Base-by-base conservation (phyloP, 2,113 vertebrate species). In the Dipodomys merriami region DNA sequence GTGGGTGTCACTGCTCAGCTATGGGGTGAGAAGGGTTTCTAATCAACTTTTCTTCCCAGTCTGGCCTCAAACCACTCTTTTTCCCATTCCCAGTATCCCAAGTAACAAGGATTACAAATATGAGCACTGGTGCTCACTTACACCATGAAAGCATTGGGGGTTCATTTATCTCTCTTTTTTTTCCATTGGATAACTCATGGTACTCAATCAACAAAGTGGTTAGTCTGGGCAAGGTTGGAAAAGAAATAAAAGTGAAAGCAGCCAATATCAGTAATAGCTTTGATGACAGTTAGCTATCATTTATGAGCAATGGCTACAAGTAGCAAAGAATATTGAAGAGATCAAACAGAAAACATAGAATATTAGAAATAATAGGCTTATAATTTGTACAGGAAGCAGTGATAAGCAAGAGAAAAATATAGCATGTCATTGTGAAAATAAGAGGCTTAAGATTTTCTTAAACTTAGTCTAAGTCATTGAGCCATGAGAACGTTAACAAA, bases 381-480 rank as follows among this genome's bases (percentile, higher is more conserved):
- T 78, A 65, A 77, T 73, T 78, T 83, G 49, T 77, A 78, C 13
- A 91, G 82, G 53, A 93, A 94, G 86, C 18, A 77, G 27, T 67
- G 87, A 65, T 20, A 91, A 67, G 44, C 27, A 85, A 65, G 53
- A 65, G 60, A 19, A 93, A 95, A 92, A 82, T 25, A 84, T n/a
- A 87, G 27, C 1, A 18, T 49, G 67, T 80, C 19, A 64, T 81
- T 89, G 49, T 71, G 30, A 92, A 96, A 91, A 94, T 90, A 95
- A 90, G 71, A 93, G 73, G 16, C 27, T 93, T 30, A 82, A 77
- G 87, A 90, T 93, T 87, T 74, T 87, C 39, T 95, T 74, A 79
- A 95, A 88, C 87, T 92, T 86, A 86, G 39, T 67, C 86, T 82
- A 85, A 91, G 84, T 90, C 96, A 94, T 30, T 91, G 94, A 95